Base-by-base conservation (phyloP, 1,140 invertebrate genomes). In the Pseudobourletiella spinata region DNA sequence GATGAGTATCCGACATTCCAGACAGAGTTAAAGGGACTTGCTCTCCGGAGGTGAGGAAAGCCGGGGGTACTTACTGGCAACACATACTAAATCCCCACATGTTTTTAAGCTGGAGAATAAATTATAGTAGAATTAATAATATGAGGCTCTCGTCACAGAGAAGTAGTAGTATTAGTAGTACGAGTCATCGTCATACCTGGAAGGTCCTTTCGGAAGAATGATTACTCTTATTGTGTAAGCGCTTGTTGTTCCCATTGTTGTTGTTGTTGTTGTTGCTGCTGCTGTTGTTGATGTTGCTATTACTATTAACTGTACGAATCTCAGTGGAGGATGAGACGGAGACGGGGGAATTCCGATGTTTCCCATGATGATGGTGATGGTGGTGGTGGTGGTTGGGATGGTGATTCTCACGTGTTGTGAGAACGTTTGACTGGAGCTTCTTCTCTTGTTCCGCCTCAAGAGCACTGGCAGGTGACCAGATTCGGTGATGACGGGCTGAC, bases 401-500 rank as follows among this genome's bases (percentile, higher is more conserved):
- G 46, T 22, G 8, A 6, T 11, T 25, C 32, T 11, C n/a, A n/a
- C n/a, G 8, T n/a, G 32, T 48, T 20, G 18, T 61, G 18, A 32
- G 26, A 62, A 57, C 57, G 16, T 24, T 29, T 6, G 52, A 46
- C 16, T 60, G 59, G 25, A 61, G 59, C 32, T 61, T 46, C 3
- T 58, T 66, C 39, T 67, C 55, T 54, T 70, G 50, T 52, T 70
- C 65, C 20, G 57, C 61, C 43, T 69, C 68, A 2, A 67, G 63
- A 29, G 63, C 68, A 51, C 63, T 67, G n/a, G 68, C 68, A 18
- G 68, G 68, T 55, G 68, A 70, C 68, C 68, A 70, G 59, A 70
- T 70, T 61, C 35, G 43, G 25, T 65, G 63, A 22, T 24, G 63
- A 4, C 22, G 50, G 24, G 56, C 32, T 22, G 68, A 64, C 55